Percentiles rank a stretch among this genome's conserved stretches.
Conservation (phyloP, 2,888 invertebrate species). For the Eumerus sabulonum region DNA sequence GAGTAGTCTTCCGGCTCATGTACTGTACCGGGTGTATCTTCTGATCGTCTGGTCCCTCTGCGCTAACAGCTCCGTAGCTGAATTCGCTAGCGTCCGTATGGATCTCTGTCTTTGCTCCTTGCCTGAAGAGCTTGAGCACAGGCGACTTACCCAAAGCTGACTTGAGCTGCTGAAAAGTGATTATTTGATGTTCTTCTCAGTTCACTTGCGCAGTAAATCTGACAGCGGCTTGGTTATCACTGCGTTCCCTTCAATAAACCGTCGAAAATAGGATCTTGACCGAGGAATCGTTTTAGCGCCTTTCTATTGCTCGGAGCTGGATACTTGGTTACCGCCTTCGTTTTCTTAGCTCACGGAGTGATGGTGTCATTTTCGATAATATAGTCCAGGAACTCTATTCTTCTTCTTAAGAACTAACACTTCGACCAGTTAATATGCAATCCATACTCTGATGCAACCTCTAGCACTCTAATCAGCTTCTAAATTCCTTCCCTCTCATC, state of each 20-base stretch:
- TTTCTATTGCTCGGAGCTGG: slow-evolving; percentile 42
- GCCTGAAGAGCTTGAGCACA: not conserved
- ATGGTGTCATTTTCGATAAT: slow-evolving; percentile 46
- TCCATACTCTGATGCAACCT: slow-evolving; percentile 35
- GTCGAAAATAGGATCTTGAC: slow-evolving; percentile 37
- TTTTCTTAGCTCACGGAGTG: slow-evolving; percentile 36
- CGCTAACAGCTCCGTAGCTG: slow-evolving; percentile 72
- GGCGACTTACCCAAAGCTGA: not conserved
- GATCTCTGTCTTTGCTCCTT: not conserved
- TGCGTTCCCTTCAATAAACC: slow-evolving; percentile 5
- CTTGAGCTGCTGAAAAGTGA: not conserved
- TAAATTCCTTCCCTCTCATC: slow-evolving; percentile 49
- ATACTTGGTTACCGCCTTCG: slow-evolving; percentile 33
- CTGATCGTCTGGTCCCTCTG: slow-evolving; percentile 65
- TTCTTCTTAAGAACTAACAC: slow-evolving; percentile 62
- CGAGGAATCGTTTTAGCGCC: slow-evolving; percentile 50
- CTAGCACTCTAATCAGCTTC: slow-evolving; percentile 40
- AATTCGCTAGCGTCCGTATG: slow-evolving; percentile 12
- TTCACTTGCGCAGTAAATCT: slow-evolving; percentile 11
- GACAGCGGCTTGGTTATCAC: slow-evolving; percentile 15
- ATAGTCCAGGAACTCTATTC: slow-evolving; percentile 53
- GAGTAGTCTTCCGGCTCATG: too few relatives aligned
- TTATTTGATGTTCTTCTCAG: not conserved
- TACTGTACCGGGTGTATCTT: too few relatives aligned
- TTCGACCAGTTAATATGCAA: slow-evolving; percentile 64